Base-by-base conservation (phyloP, 2,888 invertebrate species). In the Dendrolimus pini region DNA sequence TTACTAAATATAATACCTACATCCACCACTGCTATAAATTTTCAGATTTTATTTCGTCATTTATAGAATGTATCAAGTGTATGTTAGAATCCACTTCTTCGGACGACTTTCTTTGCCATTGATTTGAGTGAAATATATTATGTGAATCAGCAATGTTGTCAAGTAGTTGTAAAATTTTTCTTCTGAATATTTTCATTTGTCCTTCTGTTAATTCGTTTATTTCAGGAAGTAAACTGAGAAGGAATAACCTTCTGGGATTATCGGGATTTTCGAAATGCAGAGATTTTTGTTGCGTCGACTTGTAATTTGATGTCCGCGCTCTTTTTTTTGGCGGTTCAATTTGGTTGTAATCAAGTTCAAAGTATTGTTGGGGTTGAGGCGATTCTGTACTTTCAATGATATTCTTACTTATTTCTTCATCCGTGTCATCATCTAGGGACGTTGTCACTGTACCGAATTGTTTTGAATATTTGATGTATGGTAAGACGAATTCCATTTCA, bases 401-500 rank as follows among this genome's bases (percentile, higher is more conserved):
- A 64, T 60, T 56, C 30, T 60, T 59, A 56, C 59, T 64, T 2
- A 60, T 62, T 58, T 75, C 76, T 54, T 74, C 74, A 47, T 71
- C 74, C 0, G 66, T 67, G 53, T 75, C 73, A 18, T 62, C 60
- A 13, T 77, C 75, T 55, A 63, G 55, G 41, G 65, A 62, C 53
- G 62, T 60, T 1, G 56, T 53, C 18, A 60, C 14, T 9, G 58
- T 60, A 1, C 65, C 62, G n/a, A 61, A 60, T 30, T 60, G 64
- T 64, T 65, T 68, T 13, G 64, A 58, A 9, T 57, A 55, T 61
- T 74, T 77, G 47, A 77, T 71, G 41, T 68, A 78, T 2, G 79
- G 79, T 41, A 76, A 58, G 14, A 79, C 66, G 59, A 79, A 79
- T 60, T 74, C 74, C 74, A 78, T 75, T 57, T 77, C 75, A 53